phyloP scores from a whole-genome alignment of 2,113 vertebrate species.

The Rhea americana region DNA sequence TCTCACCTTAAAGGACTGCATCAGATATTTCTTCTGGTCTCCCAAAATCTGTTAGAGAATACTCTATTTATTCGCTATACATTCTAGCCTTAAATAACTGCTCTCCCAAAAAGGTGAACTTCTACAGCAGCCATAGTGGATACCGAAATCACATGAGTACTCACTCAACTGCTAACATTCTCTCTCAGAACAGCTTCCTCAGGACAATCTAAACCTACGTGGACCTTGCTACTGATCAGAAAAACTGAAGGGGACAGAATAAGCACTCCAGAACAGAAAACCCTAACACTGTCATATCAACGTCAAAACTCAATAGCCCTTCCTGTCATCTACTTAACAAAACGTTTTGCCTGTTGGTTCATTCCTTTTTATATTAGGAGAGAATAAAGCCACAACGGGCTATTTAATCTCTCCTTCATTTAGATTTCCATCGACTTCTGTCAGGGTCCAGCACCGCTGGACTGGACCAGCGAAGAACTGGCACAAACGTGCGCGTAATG shows the following conservation, averaged over 20 bases:
- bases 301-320: background rate
- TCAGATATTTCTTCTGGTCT: background rate
- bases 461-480: background rate
- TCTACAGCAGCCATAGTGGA: background rate
- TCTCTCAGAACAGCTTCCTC: background rate
- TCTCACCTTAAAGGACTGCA: background rate
- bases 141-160: background rate
- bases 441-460: background rate
- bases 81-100: background rate
- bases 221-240: background rate
- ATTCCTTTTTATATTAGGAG: background rate
- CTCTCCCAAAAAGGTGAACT: background rate
- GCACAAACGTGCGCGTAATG: background rate
- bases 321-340: background rate
- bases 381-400: background rate
- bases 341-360: background rate
- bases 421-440: background rate
- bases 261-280: background rate
- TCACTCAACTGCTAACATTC: background rate
- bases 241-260: background rate
- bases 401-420: background rate
- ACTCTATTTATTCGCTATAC: background rate
- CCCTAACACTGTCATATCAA: accelerated
- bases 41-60: background rate
- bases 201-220: background rate